phyloP scores from a whole-genome alignment of 2,888 invertebrate genomes.

The Rhagium mordax region DNA sequence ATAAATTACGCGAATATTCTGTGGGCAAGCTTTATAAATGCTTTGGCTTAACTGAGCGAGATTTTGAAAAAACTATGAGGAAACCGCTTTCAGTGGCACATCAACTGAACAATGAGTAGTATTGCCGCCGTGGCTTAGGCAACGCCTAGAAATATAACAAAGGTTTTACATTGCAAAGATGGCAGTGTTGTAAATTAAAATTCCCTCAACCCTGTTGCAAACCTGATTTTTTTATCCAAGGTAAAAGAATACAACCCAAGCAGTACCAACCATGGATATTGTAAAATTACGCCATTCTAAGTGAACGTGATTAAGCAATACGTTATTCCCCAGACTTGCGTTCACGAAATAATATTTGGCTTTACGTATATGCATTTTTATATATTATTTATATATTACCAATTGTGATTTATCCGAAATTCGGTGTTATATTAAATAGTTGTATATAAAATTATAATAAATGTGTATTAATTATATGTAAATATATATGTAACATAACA shows the following conservation, averaged over 20 bases:
- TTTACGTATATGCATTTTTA: not conserved
- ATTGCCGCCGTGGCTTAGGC: not conserved
- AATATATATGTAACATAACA: slow-evolving; percentile 47
- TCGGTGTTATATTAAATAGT: slow-evolving; percentile 38
- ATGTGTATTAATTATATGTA: slow-evolving; percentile 52
- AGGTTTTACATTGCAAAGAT: not conserved
- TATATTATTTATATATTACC: slow-evolving; percentile 32
- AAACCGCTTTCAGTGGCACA: not conserved
- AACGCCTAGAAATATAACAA: slow-evolving; percentile 8
- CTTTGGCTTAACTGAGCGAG: not conserved
- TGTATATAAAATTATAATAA: slow-evolving; percentile 50
- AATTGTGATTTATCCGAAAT: slow-evolving; percentile 37
- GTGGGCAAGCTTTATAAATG: not conserved
- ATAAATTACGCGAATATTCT: not conserved
- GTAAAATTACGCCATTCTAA: not conserved
- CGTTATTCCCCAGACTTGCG: not conserved
- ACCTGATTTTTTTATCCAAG: too few relatives aligned
- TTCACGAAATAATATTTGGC: slow-evolving; percentile 1
- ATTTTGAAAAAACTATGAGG: not conserved
- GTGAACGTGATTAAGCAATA: slow-evolving; percentile 8
- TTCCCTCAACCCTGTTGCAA: too few relatives aligned
- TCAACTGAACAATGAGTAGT: not conserved
- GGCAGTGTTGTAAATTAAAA: not conserved
- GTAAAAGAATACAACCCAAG: too few relatives aligned
- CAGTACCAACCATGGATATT: slow-evolving; percentile 18